Base-by-base conservation (phyloP, 2,113 vertebrate genomes). In the Aix galericulata region DNA sequence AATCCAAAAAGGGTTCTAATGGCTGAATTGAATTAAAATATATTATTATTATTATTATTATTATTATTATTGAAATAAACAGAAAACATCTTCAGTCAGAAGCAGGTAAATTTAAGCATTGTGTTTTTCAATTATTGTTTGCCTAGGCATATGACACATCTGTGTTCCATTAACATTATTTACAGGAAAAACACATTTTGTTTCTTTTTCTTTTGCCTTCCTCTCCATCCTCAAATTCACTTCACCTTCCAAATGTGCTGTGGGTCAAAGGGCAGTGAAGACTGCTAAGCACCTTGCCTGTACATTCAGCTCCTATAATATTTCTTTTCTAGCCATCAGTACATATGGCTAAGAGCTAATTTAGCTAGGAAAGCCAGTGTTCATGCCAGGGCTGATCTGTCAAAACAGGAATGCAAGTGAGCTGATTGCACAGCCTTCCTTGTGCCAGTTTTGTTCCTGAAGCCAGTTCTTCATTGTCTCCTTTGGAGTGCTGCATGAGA, bases 341-440 rank as follows among this genome's bases (percentile, higher is more conserved):
- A 60, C 34, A 25, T 86, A 84, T 93, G 80, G 58, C 86, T 86
- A 82, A 56, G 60, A 94, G 56, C 34, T 93, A 75, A 68, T 88
- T 86, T 88, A 95, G 23, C 22, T 74, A 63, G 52, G 36, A 81
- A 88, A 93, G 26, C 4, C 52, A 81, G 29, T 27, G 63, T 22
- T 83, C 29, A 25, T 71, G 82, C 58, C 76, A 92, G 80, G 85
- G 58, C 40, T 75, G 38, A 94, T 95, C 87, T 96, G 94, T 91
- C 92, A 96, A 79, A 86, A 72, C 38, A 82, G 80, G 38, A 50
- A 14, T 93, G 56, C 55, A 81, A 95, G 84, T 13, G 68, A 95
- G 42, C 85, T 88, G 82, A 94, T 71, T 83, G 46, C 52, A 59
- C 7, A 25, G 67, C 25, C 32, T 32, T 67, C 42, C 64, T 60